A percentile compares a stretch with the other conserved stretches of the same genome.
These are phyloP conservation scores for Lapara coniferarum DNA, from an alignment of 2,888 invertebrate genomes.

Conservation along the genomic window DNA sequence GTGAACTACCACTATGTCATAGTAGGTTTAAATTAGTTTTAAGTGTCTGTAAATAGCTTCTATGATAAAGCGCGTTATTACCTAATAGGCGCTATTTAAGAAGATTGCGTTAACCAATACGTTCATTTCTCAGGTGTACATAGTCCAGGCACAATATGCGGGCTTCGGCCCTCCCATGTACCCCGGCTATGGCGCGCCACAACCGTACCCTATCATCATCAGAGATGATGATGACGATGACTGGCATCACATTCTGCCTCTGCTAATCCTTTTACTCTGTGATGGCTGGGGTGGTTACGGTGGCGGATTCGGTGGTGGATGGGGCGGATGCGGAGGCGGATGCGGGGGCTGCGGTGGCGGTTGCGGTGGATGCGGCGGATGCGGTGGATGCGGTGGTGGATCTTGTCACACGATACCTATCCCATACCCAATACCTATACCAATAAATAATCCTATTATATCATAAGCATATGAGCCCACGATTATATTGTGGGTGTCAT, in stretches of 20 bases:
- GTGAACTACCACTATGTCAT: too few species aligned
- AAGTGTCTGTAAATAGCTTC: background rate
- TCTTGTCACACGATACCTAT: constrained; percentile 29
- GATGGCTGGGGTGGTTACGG: constrained; percentile 41
- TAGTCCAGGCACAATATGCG: constrained; percentile 51
- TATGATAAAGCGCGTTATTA: constrained; percentile 2
- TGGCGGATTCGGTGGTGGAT: constrained; percentile 28
- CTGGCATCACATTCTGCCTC: constrained; percentile 49
- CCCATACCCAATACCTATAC: constrained; percentile 29
- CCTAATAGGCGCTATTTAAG: constrained; percentile 23
- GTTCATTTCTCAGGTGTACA: constrained; percentile 45
- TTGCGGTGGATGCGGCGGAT: constrained; percentile 25
- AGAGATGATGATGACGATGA: constrained; percentile 50
- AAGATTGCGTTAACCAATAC: constrained; percentile 16
- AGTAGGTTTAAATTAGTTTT: background rate
- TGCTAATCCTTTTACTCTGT: constrained; percentile 55
- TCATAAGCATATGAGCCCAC: background rate
- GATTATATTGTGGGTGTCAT: background rate
- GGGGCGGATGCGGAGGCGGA: constrained; percentile 31
- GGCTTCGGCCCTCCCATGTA: constrained; percentile 41
- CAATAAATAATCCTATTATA: constrained; percentile 27
- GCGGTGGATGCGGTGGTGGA: constrained; percentile 26
- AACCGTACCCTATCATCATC: constrained; percentile 54
- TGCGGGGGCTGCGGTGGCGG: constrained; percentile 30
- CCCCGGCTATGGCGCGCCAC: constrained; percentile 44